These are phyloP conservation scores for Dendrocincla tyrannina DNA, from an alignment of 2,797 vertebrate species.

Conservation along the genomic window DNA sequence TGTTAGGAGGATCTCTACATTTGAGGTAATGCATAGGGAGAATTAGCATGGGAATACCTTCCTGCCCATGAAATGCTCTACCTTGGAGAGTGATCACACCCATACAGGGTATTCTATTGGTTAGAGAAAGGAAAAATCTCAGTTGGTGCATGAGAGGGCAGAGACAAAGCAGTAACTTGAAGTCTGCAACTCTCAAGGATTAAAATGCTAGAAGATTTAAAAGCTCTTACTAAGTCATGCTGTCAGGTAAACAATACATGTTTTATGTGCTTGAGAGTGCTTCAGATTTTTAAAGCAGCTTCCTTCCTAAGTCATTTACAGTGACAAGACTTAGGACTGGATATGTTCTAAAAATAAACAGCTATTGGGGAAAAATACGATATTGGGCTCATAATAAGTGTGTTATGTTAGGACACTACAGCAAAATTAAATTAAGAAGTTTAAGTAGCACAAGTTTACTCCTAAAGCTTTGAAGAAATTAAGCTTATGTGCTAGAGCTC, in stretches of 20 bases:
- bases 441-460: neutral
- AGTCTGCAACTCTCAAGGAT: neutral
- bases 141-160: neutral
- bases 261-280: neutral
- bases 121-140: neutral
- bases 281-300: neutral
- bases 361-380: neutral
- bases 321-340: neutral
- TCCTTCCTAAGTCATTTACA: neutral
- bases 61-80: neutral
- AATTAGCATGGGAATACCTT: neutral
- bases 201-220: neutral
- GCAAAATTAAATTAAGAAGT: neutral
- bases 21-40: neutral
- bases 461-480: neutral
- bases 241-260: neutral
- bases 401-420: neutral
- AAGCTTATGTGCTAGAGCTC: neutral
- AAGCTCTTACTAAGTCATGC: neutral
- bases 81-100: neutral
- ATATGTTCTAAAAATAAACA: neutral
- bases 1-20: neutral
- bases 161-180: neutral
- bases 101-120: neutral
- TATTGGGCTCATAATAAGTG: neutral